Conservation (phyloP, 2,113 vertebrate species). For the Brienomyrus longianalis region DNA sequence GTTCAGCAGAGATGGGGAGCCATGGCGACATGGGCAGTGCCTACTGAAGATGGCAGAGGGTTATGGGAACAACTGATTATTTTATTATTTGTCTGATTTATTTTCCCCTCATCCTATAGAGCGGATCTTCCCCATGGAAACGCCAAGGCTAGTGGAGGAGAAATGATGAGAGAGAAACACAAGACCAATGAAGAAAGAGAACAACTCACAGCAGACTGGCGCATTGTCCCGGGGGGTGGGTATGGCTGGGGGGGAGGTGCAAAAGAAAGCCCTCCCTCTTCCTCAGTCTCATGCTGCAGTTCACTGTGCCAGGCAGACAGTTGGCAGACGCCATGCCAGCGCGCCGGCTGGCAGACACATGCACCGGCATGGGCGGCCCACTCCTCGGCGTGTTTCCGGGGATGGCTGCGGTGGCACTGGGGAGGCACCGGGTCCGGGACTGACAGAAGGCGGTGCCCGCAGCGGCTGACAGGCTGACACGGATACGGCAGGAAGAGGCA, state of each 20-base stretch:
- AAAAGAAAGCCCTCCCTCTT: slow-evolving; percentile 20
- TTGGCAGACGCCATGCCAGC: slow-evolving; percentile 57
- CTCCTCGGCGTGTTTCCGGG: slow-evolving; percentile 34
- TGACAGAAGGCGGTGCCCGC: slow-evolving; percentile 35
- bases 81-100: background rate
- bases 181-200: slow-evolving; percentile 27
- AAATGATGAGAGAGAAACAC: background rate
- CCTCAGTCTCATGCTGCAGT: slow-evolving; percentile 7
- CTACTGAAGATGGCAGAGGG: background rate
- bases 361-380: background rate
- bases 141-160: background rate
- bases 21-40: background rate
- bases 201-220: slow-evolving; percentile 39
- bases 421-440: background rate
- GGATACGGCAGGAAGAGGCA: slow-evolving; percentile 35
- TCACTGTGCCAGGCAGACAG: slow-evolving; percentile 55
- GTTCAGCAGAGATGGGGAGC: background rate
- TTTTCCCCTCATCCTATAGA: background rate
- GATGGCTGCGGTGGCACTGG: background rate
- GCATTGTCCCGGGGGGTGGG: slow-evolving; percentile 44
- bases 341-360: slow-evolving; percentile 30
- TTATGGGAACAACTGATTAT: background rate
- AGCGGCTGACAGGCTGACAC: slow-evolving; percentile 46
- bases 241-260: slow-evolving; percentile 30
- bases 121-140: background rate